Evolutionary conservation across 2,797 vertebrate genomes (phyloP).

Genomic region (Lepidocolaptes lacrymiger): DNA sequence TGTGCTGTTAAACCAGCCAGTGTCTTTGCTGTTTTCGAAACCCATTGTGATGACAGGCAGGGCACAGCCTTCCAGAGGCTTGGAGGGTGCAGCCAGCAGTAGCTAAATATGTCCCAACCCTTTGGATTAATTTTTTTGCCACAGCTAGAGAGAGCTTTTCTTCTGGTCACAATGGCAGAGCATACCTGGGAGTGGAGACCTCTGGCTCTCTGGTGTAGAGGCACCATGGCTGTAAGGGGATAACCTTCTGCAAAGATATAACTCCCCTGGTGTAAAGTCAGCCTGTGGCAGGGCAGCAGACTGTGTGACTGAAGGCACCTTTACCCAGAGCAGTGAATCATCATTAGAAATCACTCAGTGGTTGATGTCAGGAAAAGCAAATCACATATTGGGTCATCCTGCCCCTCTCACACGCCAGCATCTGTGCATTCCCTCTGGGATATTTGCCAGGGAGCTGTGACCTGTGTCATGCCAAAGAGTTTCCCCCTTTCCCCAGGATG

Average conservation of each 20-base stretch:
- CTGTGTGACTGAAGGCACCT: background rate
- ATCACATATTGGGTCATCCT: background rate
- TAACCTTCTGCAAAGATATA: background rate
- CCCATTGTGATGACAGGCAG: background rate
- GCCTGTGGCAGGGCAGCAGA: background rate
- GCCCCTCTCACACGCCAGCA: background rate
- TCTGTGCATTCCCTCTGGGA: conserved; percentile 3
- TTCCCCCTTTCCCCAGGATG: background rate
- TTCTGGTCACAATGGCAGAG: background rate
- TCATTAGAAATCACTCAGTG: background rate
- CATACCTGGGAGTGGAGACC: background rate
- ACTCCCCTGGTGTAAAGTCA: background rate
- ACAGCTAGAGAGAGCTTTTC: background rate
- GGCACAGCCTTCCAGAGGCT: background rate
- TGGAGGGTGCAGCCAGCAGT: background rate
- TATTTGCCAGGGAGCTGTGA: conserved; percentile 10
- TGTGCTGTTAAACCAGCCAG: background rate
- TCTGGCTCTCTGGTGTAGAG: fast-evolving
- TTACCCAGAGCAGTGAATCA: background rate
- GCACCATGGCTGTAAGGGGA: fast-evolving
- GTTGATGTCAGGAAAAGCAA: background rate
- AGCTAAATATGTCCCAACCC: background rate
- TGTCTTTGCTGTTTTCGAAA: background rate
- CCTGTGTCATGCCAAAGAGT: background rate
- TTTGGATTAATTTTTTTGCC: background rate